Evolutionary conservation across 2,797 vertebrate genomes (phyloP).

Genomic region (Carapus acus): DNA sequence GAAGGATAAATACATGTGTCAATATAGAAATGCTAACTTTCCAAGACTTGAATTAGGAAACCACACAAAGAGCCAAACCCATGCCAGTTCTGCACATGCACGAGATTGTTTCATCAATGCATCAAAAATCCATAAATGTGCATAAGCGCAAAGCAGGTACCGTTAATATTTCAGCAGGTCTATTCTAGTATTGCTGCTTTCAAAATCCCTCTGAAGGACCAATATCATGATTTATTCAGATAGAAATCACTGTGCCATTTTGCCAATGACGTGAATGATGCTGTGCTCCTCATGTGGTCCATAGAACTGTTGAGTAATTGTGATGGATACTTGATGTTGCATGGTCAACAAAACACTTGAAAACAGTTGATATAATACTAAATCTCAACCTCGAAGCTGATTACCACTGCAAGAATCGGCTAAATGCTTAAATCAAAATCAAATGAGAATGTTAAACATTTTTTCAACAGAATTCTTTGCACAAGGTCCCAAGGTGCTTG

Average conservation of each 20-base stretch:
- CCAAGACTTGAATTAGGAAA: not conserved
- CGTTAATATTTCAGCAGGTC: slow-evolving; percentile 83
- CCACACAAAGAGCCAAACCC: slow-evolving; percentile 7
- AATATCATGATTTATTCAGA: slow-evolving; percentile 81
- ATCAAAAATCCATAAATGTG: slow-evolving; percentile 69
- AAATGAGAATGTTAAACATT: too few species aligned
- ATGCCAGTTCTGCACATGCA: not conserved
- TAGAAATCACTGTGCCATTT: slow-evolving; percentile 50
- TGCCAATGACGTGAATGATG: slow-evolving; percentile 47
- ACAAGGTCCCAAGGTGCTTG: too few species aligned
- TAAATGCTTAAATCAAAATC: not conserved
- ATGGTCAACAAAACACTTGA: not conserved
- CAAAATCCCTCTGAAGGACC: slow-evolving; percentile 76
- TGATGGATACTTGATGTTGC: slow-evolving; percentile 3
- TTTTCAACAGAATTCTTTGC: too few species aligned
- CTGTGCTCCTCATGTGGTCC: not conserved
- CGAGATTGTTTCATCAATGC: slow-evolving; percentile 24
- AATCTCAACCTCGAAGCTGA: too few species aligned
- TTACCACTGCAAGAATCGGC: not conserved
- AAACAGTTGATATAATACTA: too few species aligned
- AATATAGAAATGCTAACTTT: too few species aligned
- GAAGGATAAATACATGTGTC: too few species aligned
- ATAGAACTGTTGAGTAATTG: not conserved
- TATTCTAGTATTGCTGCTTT: slow-evolving; percentile 83
- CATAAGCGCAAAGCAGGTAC: slow-evolving; percentile 57